Base-by-base conservation (phyloP, 1,140 invertebrate genomes). In the Lysiphlebus fabarum region DNA sequence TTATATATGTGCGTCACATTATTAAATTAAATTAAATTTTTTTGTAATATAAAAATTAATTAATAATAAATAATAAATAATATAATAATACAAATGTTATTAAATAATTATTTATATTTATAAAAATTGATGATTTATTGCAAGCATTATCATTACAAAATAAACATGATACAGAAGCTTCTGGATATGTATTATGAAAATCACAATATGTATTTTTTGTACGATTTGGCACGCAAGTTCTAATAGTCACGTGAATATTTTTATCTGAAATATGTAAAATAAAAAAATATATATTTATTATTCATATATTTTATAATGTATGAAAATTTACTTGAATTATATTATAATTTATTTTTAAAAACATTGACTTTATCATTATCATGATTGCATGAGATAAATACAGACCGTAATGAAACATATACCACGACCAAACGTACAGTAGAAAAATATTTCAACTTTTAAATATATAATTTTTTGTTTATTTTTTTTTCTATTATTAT, bases 101-200 rank as follows among this genome's bases (percentile, higher is more conserved):
- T 38, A 36, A 37, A 51, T 38, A 14, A 12, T 7, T n/a, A 10
- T 10, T 5, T 7, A 51, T 45, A 43, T 37, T 34, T 11, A 49
- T 38, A 45, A 48, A 42, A 44, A 42, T 44, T 9, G n/a, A 38
- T 40, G 65, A 62, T 53, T 59, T 61, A 55, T 77, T 77, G 60
- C 75, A 77, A 48, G 62, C 70, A 53, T 77, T 64, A 8, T 65
- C 56, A 2, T 66, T 48, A 61, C 75, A 77, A 56, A 75, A 75
- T 48, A 53, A 65, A 47, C 75, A 77, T 34, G 67, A 59, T 14
- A 75, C 62, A 26, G 41, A 63, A 7, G 75, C 70, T 12, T 68
- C 64, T 34, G 70, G 66, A 49, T 64, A 73, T 58, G 53, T 50
- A 56, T 69, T 59, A 53, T 61, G 38, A 41, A 66, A 58, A 10